These are phyloP conservation scores for Baronia brevicornis DNA, from an alignment of 2,888 invertebrate genomes.

Conservation along the genomic window DNA sequence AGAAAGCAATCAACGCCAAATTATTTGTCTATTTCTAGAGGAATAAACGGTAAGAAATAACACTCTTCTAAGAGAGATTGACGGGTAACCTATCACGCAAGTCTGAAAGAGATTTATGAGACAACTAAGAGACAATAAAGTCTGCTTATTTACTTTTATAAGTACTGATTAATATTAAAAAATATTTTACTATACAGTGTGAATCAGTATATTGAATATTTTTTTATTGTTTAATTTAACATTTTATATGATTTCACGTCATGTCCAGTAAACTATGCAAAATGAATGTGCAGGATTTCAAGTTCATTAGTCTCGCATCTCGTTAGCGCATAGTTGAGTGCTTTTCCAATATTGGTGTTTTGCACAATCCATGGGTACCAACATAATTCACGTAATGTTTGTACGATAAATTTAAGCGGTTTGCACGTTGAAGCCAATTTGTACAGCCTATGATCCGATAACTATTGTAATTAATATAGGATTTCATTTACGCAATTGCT, in stretches of 20 bases:
- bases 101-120: no score
- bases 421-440: constrained; percentile 33
- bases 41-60: no score
- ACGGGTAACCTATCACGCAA: no score
- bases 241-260: constrained; percentile 42
- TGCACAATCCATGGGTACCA: constrained; percentile 39
- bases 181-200: background rate
- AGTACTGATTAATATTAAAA: background rate
- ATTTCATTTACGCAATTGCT: constrained; percentile 34
- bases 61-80: no score
- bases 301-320: constrained; percentile 69
- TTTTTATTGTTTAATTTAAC: constrained; percentile 4
- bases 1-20: no score
- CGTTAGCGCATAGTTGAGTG: constrained; percentile 66
- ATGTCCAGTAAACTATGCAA: constrained; percentile 64
- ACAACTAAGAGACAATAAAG: no score
- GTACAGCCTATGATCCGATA: constrained; percentile 35
- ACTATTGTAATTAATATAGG: constrained; percentile 34
- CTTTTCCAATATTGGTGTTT: constrained; percentile 66
- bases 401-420: constrained; percentile 17
- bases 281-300: constrained; percentile 68
- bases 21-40: no score
- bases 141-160: no score
- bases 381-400: constrained; percentile 21
- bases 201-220: background rate